Evolutionary conservation across 2,113 vertebrate species (phyloP).

Genomic region (Lathamus discolor): DNA sequence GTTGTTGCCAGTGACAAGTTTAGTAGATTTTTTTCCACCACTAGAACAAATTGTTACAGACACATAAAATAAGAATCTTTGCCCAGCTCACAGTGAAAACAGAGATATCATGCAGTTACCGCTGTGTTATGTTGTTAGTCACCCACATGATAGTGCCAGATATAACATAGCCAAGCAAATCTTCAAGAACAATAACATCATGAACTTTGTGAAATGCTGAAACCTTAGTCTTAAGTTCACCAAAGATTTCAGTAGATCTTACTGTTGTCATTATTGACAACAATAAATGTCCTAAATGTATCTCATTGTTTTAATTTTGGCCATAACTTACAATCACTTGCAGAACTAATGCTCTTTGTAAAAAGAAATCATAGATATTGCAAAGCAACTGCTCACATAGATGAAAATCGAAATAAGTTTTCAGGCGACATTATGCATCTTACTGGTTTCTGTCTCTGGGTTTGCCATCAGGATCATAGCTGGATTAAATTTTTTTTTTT

Average conservation of each 20-base stretch:
- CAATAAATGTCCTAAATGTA: background rate
- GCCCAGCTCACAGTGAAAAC: background rate
- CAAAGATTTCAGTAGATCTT: background rate
- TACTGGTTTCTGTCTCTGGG: background rate
- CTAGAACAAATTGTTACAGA: background rate
- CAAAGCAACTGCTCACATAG: background rate
- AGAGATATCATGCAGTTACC: background rate
- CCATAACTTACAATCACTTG: background rate
- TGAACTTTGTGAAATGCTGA: background rate
- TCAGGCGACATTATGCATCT: background rate
- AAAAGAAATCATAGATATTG: background rate
- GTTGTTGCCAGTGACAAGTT: background rate
- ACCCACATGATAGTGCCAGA: background rate
- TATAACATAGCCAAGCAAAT: constrained; percentile 6
- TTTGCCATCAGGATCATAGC: background rate
- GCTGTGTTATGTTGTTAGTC: background rate
- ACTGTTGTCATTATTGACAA: background rate
- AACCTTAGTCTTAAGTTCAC: constrained; percentile 26
- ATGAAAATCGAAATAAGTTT: background rate
- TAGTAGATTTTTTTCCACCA: background rate
- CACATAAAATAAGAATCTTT: background rate
- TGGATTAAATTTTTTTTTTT: background rate
- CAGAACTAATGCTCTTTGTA: background rate
- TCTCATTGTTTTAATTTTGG: background rate
- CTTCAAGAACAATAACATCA: constrained; percentile 1